A percentile compares a stretch with the other conserved stretches of the same genome.
These are phyloP conservation scores for Tauraco hartlaubi DNA, from an alignment of 2,797 vertebrate genomes.

Conservation along the genomic window DNA sequence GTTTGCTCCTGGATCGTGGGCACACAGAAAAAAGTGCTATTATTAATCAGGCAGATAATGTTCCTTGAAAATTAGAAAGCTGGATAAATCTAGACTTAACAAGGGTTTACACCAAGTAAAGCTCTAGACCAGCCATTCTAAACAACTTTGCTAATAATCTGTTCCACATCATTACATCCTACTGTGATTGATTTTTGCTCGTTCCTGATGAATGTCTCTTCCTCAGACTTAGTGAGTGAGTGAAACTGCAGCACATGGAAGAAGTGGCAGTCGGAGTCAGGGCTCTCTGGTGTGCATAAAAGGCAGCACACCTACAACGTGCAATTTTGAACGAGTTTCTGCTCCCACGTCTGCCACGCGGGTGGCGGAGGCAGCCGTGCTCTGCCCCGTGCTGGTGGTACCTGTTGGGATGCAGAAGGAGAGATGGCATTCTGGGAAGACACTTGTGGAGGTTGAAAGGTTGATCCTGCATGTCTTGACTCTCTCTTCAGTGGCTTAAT, in stretches of 20 bases:
- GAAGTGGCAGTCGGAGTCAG: background rate
- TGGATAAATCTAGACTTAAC: background rate
- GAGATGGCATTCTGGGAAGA: too few species aligned
- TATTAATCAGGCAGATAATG: background rate
- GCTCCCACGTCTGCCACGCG: too few species aligned
- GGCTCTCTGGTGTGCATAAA: background rate
- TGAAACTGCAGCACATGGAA: background rate
- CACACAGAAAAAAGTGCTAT: background rate
- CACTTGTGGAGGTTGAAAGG: background rate
- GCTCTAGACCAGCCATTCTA: background rate
- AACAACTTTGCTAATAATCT: background rate
- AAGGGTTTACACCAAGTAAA: background rate
- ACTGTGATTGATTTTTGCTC: background rate
- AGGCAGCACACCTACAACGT: background rate
- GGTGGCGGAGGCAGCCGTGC: too few species aligned
- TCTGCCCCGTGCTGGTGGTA: too few species aligned
- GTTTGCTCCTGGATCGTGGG: background rate
- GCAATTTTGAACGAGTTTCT: background rate
- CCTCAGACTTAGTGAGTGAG: background rate
- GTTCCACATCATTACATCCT: background rate
- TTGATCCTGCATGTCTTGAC: accelerated
- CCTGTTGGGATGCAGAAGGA: too few species aligned
- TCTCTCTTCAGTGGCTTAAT: background rate
- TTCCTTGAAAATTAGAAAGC: background rate
- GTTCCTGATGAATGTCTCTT: background rate